Evolutionary conservation across 2,888 invertebrate species (phyloP), one percentile per base, ranked within the genome.

Genomic region (Drosophila mercatorum): DNA sequence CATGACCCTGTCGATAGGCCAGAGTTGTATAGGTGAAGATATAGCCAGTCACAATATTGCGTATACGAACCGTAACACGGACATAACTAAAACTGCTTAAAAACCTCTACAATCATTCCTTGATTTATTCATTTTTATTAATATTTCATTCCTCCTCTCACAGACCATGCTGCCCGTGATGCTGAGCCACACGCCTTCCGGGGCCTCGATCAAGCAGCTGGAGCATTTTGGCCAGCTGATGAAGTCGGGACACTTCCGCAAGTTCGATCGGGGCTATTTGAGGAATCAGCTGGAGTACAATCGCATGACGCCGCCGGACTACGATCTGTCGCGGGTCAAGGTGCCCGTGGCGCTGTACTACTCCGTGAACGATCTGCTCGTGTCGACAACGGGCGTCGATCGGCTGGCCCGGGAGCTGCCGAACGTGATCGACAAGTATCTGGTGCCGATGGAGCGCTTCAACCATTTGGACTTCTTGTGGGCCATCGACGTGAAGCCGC

Each of bases 361-460:
- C 81, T 94, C 94, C 8, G 92, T 93, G 5, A 94, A 94, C 17
- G 97, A 97, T 90, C 95, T 95, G 94, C 89, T 96, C 26, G 94
- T 95, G 1, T 93, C 94, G 57, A 93, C 94, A 4, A 90, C 91
- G 76, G 95, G 95, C 68, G 95, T 95, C 0, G 91, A 94, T 46
- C 91, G 92, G 22, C 87, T 95, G 57, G 93, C 94, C 43, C 90
- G 91, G 12, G 91, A 93, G 65, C 89, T 96, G 47, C 92, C 93
- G 10, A 95, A 94, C 80, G 93, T 93, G 2, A 90, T 94, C 7
- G 94, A 94, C 58, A 94, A 94, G 71, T 93, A 94, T 87, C 93
- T 94, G 69, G 94, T 96, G 55, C 94, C 94, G 0, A 93, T 94
- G 80, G 92, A 94, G 41, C 90, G 92, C 62, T 95, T 94, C 83